Evolutionary conservation across 2,888 invertebrate genomes (phyloP).

Genomic region (Dryobotodes eremita): DNA sequence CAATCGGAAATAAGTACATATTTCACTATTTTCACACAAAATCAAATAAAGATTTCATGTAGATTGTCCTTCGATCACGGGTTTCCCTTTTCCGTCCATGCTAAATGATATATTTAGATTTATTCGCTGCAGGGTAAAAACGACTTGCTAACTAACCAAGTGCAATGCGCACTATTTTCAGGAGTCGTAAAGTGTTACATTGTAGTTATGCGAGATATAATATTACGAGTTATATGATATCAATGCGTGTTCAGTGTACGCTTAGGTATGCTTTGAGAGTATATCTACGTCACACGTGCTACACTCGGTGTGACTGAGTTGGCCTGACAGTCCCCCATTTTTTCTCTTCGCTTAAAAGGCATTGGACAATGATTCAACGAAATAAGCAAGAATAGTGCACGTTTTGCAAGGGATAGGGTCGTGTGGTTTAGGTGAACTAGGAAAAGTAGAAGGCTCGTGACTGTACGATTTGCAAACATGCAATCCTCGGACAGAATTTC

Average conservation of each 20-base stretch:
- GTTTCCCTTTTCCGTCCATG: not conserved
- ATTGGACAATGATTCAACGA: not conserved
- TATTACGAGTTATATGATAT: not conserved
- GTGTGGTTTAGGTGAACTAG: not conserved
- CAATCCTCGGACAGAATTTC: not conserved
- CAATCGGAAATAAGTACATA: not conserved
- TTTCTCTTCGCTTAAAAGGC: not conserved
- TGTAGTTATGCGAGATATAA: not conserved
- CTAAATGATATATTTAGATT: not conserved
- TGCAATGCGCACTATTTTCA: not conserved
- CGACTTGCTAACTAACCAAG: not conserved
- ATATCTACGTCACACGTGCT: not conserved
- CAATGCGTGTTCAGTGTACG: not conserved
- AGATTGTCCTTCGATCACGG: not conserved
- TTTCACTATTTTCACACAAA: not conserved
- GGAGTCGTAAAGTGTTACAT: conserved; percentile 4
- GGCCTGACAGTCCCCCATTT: not conserved
- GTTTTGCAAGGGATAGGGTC: not conserved
- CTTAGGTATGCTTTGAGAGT: not conserved
- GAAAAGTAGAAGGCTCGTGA: not conserved
- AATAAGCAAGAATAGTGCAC: not conserved
- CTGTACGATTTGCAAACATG: not conserved
- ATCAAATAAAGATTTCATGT: not conserved
- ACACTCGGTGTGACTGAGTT: not conserved
- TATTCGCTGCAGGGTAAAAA: not conserved